These are phyloP conservation scores for Calliphora vicina DNA, from an alignment of 1,140 invertebrate species.

Conservation along the genomic window DNA sequence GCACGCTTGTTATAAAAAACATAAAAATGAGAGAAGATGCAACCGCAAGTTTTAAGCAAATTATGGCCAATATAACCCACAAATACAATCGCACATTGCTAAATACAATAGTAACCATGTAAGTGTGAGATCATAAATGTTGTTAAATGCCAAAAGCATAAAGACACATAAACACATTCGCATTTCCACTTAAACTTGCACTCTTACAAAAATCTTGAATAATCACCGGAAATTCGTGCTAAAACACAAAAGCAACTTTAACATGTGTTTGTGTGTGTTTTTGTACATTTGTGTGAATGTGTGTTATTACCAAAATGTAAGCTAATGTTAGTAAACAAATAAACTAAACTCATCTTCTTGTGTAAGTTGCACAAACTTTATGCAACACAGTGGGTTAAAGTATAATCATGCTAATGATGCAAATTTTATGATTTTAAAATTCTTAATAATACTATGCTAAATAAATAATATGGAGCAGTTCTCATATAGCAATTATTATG, in stretches of 20 bases:
- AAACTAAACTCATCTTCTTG: neutral
- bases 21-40: slow-evolving; percentile 10
- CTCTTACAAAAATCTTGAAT: slow-evolving; percentile 9
- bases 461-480: too few relatives aligned
- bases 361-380: neutral
- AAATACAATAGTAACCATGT: neutral
- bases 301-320: slow-evolving; percentile 1
- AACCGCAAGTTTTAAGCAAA: slow-evolving; percentile 27
- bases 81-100: neutral
- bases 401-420: too few relatives aligned
- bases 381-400: neutral
- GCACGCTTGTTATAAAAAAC: neutral
- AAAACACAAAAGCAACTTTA: slow-evolving; percentile 14
- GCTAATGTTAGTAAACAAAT: slow-evolving; percentile 28
- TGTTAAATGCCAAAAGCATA: neutral
- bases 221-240: slow-evolving; percentile 15
- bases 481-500: too few relatives aligned
- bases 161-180: neutral
- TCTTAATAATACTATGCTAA: too few relatives aligned
- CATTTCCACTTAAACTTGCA: neutral
- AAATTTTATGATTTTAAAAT: too few relatives aligned
- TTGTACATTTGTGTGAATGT: neutral
- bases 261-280: neutral
- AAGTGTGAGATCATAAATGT: neutral
- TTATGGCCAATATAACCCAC: neutral